Base-by-base conservation (phyloP, 2,888 invertebrate species). In the Cepaea hortensis region DNA sequence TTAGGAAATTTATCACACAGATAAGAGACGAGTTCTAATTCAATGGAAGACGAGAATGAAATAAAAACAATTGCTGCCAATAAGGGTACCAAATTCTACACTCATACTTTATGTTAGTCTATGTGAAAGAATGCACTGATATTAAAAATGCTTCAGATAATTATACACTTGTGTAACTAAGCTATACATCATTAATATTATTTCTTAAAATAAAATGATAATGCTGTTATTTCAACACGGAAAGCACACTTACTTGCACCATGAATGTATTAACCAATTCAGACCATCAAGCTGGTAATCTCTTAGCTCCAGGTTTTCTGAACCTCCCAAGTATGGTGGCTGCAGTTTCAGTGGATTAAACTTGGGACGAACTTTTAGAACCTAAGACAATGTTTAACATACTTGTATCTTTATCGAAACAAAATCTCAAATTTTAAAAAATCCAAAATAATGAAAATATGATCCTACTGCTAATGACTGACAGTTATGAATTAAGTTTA, bases 271-370 rank as follows among this genome's bases (percentile, higher is more conserved):
- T 94, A 99, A 96, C 99, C 99, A 99, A 95, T 99, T 99, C 75
- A 99, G 95, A 85, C 99, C 99, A 95, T 99, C 98, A 96, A 99
- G 96, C 95, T 99, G 99, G 95, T 99, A 99, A 95, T 99, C 99
- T 93, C 99, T 95, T 87, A 99, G 95, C 85, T 96, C 94, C 87
- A 97, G 96, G 95, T 97, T 95, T 87, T 96, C 95, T 91, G 96
- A 96, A 92, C 96, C 96, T 61, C 94, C 97, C 95, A 99, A 96
- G 93, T 97, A 99, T 55, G 96, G 96, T 0, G 99, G 99, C 94
- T 99, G 99, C 84, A 95, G 96, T 94, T 98, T 98, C 13, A 98
- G 95, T 92, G 97, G 97, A 90, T 96, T 96, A 95, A 99, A 99
- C 94, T 99, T 99, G 1, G 99, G 99, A 89, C 99, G 95, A 94